Base-by-base conservation (phyloP, 2,797 vertebrate genomes). In the Emydoidea blandingii region DNA sequence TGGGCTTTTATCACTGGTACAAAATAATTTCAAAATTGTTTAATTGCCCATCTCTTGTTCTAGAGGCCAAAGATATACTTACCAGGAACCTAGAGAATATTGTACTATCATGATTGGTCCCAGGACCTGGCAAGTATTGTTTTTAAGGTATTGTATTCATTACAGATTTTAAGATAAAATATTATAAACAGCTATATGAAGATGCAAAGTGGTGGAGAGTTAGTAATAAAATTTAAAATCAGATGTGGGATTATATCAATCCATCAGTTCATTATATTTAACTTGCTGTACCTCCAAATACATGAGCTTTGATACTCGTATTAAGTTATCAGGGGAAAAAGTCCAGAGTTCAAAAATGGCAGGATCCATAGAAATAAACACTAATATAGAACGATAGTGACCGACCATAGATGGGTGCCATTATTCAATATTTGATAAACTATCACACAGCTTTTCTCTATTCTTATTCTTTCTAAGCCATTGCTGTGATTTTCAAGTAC, bases 291-390 rank as follows among this genome's bases (percentile, higher is more conserved):
- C 7, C 6, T 3, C 2, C 79, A 1, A 1, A 9, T 5, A 12
- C 14, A 15, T 52, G 50, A 25, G 29, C 12, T 19, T 85, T 37
- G 1, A 1, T 82, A 72, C 37, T 72, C 8, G 1, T 41, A 12
- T 72, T 72, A 72, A 41, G 68, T 72, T 21, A 37, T 72, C 9
- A 25, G n/a, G 37, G 21, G 12, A 41, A 41, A 72, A 72, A 72
- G 37, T 49, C 4, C n/a, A 53, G 19, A 87, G 0, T 62, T 92
- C 18, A 68, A 88, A 31, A 88, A 21, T 62, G 34, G 21, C 1
- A 83, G 41, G 80, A 54, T 11, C 3, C 16, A 57, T 83, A 81
- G 6, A 91, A 89, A 84, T 21, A 57, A 14, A 91, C 89, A 50
- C 1, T 89, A 15, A 62, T 2, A 0, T 14, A 14, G 4, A 54